phyloP scores from a whole-genome alignment of 2,797 vertebrate genomes.

The Hypotaenidia philippensis region DNA sequence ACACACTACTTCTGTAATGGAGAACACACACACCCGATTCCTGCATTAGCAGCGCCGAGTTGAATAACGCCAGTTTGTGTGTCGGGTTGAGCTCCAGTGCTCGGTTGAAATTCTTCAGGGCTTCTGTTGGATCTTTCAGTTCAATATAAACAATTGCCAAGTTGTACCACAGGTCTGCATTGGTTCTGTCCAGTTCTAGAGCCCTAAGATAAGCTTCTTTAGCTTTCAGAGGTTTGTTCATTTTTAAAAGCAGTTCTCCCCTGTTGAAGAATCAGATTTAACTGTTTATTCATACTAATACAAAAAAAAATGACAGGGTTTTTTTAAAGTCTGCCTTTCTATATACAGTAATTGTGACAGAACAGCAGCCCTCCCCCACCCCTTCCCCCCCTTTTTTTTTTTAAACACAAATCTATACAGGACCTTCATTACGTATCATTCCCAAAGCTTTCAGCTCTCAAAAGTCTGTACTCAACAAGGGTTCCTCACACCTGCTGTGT shows the following conservation, averaged over 20 bases:
- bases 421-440: neutral
- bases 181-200: constrained; percentile 91
- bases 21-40: constrained; percentile 90
- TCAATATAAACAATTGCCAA: constrained; percentile 98
- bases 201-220: constrained; percentile 95
- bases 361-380: rapidly evolving
- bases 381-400: neutral
- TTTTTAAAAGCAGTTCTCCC: constrained; percentile 96
- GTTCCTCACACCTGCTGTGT: neutral
- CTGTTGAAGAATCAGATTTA: constrained; percentile 79
- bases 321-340: constrained; percentile 1
- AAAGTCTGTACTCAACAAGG: neutral
- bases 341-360: neutral
- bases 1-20: neutral
- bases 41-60: constrained; percentile 97
- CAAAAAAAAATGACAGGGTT: neutral
- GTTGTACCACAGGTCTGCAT: constrained; percentile 99
- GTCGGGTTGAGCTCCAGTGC: constrained; percentile 92
- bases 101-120: constrained; percentile 94
- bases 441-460: neutral
- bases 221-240: constrained; percentile 96
- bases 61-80: constrained; percentile 95
- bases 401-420: neutral
- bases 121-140: constrained; percentile 94
- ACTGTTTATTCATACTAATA: neutral